Percentiles rank a stretch among this genome's conserved stretches.
Conservation (phyloP, 2,113 vertebrate species). For the Corydoras maculifer region DNA sequence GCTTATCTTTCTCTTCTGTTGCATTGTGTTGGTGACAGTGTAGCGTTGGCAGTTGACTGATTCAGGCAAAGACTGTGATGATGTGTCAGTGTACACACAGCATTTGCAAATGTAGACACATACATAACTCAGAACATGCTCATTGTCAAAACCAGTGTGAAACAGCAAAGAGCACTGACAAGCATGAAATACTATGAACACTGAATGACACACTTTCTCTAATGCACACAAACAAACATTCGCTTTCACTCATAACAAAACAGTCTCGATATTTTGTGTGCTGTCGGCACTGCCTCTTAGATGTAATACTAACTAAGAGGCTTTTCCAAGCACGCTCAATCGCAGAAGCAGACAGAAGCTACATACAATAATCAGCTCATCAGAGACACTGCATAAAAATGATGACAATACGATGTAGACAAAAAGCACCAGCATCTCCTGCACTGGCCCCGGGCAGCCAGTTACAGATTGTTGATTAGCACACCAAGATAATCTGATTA, state of each 20-base stretch:
- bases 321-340: too few species aligned
- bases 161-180: constrained; percentile 8
- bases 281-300: not conserved
- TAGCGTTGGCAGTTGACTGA: constrained; percentile 16
- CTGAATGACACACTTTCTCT: constrained; percentile 5
- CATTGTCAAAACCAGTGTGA: constrained; percentile 13
- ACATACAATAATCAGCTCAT: not conserved
- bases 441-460: not conserved
- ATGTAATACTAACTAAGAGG: too few species aligned
- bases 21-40: constrained; percentile 2
- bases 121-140: constrained; percentile 5
- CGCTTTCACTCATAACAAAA: not conserved
- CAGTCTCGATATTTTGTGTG: constrained; percentile 1
- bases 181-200: constrained; percentile 4
- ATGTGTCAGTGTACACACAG: constrained; percentile 25
- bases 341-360: too few species aligned
- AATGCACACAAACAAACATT: not conserved
- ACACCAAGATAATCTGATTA: not conserved
- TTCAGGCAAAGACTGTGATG: constrained; percentile 20
- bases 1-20: constrained; percentile 3
- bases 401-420: not conserved
- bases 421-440: not conserved
- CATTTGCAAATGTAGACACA: constrained; percentile 8
- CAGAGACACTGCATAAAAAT: not conserved
- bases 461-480: not conserved